A percentile compares a stretch with the other conserved stretches of the same genome.
Evolutionary conservation across 2,888 invertebrate genomes (phyloP).

Genomic region (Xestoiulus laeticollis): DNA sequence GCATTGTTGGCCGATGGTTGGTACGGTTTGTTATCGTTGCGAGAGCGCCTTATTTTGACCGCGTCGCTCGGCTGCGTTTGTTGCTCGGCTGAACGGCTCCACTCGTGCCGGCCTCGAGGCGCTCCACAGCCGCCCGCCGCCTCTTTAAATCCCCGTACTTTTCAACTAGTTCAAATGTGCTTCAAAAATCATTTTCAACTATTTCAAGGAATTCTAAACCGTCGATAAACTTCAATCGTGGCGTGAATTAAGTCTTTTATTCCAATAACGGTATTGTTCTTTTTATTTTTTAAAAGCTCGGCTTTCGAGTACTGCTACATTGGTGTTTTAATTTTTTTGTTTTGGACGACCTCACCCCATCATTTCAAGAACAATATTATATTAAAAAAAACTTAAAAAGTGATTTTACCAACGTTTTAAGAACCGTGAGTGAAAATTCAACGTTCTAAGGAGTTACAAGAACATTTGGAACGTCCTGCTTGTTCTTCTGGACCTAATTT

Average conservation of each 20-base stretch:
- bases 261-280: neutral
- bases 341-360: neutral
- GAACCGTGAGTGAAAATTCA: neutral
- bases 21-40: slow-evolving; percentile 4
- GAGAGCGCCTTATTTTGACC: neutral
- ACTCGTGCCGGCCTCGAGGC: slow-evolving; percentile 1
- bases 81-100: neutral
- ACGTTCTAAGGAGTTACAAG: neutral
- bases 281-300: neutral
- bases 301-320: neutral
- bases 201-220: neutral
- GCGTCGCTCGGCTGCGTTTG: neutral
- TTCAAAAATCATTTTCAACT: neutral
- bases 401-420: neutral
- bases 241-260: neutral
- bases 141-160: neutral
- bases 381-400: neutral
- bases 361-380: neutral
- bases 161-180: neutral
- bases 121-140: neutral
- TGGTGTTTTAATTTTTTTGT: neutral
- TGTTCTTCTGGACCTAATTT: neutral
- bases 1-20: slow-evolving; percentile 18
- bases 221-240: neutral
- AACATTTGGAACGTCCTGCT: neutral